Evolutionary conservation across 2,797 vertebrate species (phyloP).

Genomic region (Gadopsis marmoratus): DNA sequence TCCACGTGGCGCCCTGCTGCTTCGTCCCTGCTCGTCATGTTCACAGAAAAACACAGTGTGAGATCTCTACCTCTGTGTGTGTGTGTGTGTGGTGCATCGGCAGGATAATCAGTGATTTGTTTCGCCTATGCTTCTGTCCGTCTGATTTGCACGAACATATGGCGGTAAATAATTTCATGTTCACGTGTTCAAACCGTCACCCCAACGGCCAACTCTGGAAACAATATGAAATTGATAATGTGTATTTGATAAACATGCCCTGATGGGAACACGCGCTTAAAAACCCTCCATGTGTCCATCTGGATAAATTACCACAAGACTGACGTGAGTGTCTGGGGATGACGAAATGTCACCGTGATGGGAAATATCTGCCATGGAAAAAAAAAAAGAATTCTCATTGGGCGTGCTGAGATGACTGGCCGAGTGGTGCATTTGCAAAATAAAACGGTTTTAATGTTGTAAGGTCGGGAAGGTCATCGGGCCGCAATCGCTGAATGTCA

Average conservation of each 20-base stretch:
- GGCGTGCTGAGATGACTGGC: constrained; percentile 21
- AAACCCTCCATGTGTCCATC: constrained; percentile 30
- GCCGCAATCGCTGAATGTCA: constrained; percentile 61
- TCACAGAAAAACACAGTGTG: constrained; percentile 42
- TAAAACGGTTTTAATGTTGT: constrained; percentile 51
- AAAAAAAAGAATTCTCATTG: constrained; percentile 20
- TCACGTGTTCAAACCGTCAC: background rate
- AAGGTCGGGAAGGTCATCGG: constrained; percentile 46
- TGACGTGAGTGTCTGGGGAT: constrained; percentile 58
- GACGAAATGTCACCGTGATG: constrained; percentile 66
- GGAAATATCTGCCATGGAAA: constrained; percentile 42
- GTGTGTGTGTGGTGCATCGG: constrained; percentile 8
- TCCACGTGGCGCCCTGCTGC: constrained; percentile 59
- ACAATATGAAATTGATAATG: constrained; percentile 9
- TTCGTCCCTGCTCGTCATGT: constrained; percentile 62
- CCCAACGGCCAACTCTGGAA: background rate
- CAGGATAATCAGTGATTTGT: constrained; percentile 37
- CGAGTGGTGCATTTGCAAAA: constrained; percentile 54
- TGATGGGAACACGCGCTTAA: constrained; percentile 6
- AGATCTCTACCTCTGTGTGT: constrained; percentile 22
- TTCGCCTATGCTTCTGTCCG: constrained; percentile 8
- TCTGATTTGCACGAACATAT: constrained; percentile 45
- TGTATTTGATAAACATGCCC: constrained; percentile 26
- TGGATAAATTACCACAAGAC: constrained; percentile 60
- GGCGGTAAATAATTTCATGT: constrained; percentile 25